phyloP scores from a whole-genome alignment of 2,113 vertebrate species.

The Nothocercus nigrocapillus region DNA sequence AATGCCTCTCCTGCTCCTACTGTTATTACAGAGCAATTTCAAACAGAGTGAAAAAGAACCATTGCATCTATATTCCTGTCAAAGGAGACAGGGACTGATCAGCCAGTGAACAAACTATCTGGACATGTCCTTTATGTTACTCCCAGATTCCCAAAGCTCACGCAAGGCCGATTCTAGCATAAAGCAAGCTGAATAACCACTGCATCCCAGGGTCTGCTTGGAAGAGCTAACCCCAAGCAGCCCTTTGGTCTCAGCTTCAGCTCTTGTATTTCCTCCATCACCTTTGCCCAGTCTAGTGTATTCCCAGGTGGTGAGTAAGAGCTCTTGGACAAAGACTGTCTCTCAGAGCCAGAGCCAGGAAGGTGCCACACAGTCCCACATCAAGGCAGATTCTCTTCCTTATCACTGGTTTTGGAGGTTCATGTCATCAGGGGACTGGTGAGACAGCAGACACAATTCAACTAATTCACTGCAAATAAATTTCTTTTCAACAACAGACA shows the following conservation, averaged over 20 bases:
- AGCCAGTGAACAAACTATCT: background rate
- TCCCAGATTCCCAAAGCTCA: background rate
- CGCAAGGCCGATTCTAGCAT: background rate
- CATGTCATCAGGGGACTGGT: background rate
- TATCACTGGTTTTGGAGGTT: background rate
- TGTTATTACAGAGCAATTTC: conserved; percentile 77
- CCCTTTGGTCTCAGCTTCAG: background rate
- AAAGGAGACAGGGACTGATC: conserved; percentile 39
- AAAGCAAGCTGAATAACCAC: background rate
- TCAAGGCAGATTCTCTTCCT: background rate
- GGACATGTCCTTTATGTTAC: background rate
- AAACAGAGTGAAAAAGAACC: conserved; percentile 66
- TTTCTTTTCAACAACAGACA: background rate
- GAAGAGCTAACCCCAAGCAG: background rate
- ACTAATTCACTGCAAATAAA: background rate
- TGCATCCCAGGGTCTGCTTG: background rate
- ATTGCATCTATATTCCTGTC: conserved; percentile 68
- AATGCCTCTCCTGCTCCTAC: conserved; percentile 77
- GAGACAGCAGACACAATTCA: background rate
- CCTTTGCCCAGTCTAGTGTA: background rate
- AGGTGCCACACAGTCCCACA: background rate
- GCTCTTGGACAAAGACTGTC: background rate
- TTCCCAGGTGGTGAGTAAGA: rapidly evolving
- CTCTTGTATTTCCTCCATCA: rapidly evolving
- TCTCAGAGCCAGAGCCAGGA: background rate